Evolutionary conservation across 2,888 invertebrate species (phyloP), one percentile per base, ranked within the genome.

Genomic region (Drosophila neonasuta): DNA sequence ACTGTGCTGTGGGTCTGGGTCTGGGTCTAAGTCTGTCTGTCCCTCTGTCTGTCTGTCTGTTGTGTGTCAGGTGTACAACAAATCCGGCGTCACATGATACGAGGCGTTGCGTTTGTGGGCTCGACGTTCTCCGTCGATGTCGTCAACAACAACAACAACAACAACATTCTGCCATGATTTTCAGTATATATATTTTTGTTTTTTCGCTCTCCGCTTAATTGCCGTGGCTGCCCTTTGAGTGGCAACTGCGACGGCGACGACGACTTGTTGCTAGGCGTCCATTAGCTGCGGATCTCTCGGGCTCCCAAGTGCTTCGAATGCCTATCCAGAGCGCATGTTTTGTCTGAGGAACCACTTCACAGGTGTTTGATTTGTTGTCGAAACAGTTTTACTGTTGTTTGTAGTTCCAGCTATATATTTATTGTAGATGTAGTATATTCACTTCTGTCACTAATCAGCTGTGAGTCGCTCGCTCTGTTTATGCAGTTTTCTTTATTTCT

Each of bases 401-500:
- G 46, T 24, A 17, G 56, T 32, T 57, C 36, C 62, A 45, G 32
- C 15, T 41, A 39, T 13, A 39, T 39, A 7, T 13, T 5, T 13
- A 13, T 5, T 13, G 8, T 13, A 39, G 5, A 39, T 13, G n/a
- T 39, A 13, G 11, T 4, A 11, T 39, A 39, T 39, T 39, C 42
- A 42, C 50, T 52, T 42, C 36, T 44, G 34, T 13, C 55, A 67
- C 64, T 71, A 79, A 81, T 79, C 79, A 85, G 79, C 77, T 62
- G 55, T 51, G 42, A 34, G 57, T 45, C 20, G 2, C 11, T 34
- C 49, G 13, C 49, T 63, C 34, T 44, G n/a, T 44, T 29, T 61
- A 50, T 52, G 20, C 29, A 42, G 24, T 49, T 36, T 52, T 45
- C 17, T 65, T 48, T 61, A 15, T 58, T 48, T 68, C 32, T 45